Evolutionary conservation across 1,140 invertebrate species (phyloP).

Genomic region (Drosophila cardini): DNA sequence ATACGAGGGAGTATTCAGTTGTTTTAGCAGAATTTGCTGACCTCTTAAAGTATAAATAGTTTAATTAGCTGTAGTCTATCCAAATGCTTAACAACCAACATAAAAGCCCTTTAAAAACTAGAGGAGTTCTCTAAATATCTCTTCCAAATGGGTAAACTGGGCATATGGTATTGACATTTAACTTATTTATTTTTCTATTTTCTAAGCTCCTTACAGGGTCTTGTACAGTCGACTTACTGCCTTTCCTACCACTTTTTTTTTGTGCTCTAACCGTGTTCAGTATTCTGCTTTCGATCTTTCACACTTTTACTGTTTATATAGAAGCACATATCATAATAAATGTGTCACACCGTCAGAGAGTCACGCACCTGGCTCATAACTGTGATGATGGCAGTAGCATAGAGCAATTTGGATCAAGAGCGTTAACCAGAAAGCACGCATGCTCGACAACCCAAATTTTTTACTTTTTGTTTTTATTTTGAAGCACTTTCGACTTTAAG

Average conservation of each 20-base stretch:
- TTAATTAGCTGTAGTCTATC: too few species aligned
- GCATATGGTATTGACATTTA: too few species aligned
- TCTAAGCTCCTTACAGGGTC: too few species aligned
- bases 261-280: conserved; percentile 30
- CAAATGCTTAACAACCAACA: too few species aligned
- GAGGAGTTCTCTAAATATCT: too few species aligned
- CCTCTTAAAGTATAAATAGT: too few species aligned
- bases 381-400: conserved; percentile 67
- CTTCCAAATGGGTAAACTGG: too few species aligned
- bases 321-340: conserved; percentile 12
- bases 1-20: too few species aligned
- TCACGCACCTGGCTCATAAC: conserved; percentile 78
- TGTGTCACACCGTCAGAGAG: conserved; percentile 37
- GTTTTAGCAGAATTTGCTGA: too few species aligned
- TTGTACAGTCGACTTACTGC: too few species aligned
- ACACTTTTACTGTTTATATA: conserved; percentile 33
- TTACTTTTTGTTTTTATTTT: conserved; percentile 16
- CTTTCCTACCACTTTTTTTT: conserved; percentile 44
- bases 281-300: conserved; percentile 40
- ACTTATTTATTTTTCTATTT: too few species aligned
- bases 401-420: conserved; percentile 56
- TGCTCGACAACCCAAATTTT: conserved; percentile 48
- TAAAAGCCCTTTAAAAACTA: too few species aligned
- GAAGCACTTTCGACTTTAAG: conserved; percentile 54
- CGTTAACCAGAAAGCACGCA: conserved; percentile 61